Evolutionary conservation across 37 sponge, comb jelly and placozoan genomes (phyloP).

Genomic region (Spongilla lacustris): DNA sequence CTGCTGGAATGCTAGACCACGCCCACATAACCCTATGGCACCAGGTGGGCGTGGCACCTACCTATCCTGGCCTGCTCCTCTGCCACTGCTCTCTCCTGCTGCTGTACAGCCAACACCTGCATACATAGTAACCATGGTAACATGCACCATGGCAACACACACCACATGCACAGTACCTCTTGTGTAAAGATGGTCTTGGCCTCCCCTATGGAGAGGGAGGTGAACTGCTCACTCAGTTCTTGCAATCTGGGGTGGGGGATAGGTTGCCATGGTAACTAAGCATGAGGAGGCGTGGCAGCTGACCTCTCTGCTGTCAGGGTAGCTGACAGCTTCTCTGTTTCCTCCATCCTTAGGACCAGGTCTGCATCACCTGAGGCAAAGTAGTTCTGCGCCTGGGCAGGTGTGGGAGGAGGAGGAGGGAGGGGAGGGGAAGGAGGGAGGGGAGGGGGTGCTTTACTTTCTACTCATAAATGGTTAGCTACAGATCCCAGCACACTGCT

Average conservation of each 20-base stretch:
- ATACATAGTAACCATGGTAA: background rate
- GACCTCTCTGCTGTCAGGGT: slow-evolving; percentile 45
- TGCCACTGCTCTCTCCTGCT: background rate
- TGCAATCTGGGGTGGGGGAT: slow-evolving; percentile 17
- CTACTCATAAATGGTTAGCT: too few species aligned
- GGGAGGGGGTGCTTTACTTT: too few species aligned
- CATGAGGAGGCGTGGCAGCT: background rate
- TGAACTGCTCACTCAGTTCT: slow-evolving; percentile 31
- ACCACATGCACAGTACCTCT: slow-evolving; percentile 10
- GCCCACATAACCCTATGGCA: background rate
- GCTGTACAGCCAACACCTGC: slow-evolving; percentile 10
- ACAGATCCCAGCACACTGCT: too few species aligned
- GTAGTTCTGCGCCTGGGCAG: slow-evolving; percentile 60
- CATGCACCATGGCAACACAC: background rate
- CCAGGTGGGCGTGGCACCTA: background rate
- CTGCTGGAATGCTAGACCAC: background rate
- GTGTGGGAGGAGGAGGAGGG: background rate
- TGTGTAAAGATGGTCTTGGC: slow-evolving; percentile 36
- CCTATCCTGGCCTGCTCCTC: slow-evolving; percentile 6
- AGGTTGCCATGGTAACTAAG: background rate
- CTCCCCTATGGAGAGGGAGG: slow-evolving; percentile 13
- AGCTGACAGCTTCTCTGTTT: slow-evolving; percentile 72
- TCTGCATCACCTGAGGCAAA: slow-evolving; percentile 55
- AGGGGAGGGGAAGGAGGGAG: too few species aligned
- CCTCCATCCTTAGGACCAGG: slow-evolving; percentile 57